phyloP scores from a whole-genome alignment of 1,140 invertebrate species.

The Drosophila varians region DNA sequence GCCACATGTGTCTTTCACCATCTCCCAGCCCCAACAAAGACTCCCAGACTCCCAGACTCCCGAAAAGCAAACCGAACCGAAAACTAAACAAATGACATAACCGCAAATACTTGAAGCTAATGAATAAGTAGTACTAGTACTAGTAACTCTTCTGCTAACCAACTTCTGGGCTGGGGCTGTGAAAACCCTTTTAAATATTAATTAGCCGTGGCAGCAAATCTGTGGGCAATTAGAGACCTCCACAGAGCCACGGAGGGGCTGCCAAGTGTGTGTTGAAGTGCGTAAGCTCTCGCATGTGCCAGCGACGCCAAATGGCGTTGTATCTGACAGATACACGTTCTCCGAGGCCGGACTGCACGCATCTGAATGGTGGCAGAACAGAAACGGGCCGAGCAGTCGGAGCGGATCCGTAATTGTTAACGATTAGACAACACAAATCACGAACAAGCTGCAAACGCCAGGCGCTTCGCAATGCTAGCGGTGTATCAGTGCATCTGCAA shows the following conservation, averaged over 20 bases:
- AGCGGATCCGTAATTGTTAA: constrained; percentile 58
- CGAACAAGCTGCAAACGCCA: constrained; percentile 64
- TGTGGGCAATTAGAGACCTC: constrained; percentile 53
- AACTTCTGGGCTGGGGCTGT: constrained; percentile 29
- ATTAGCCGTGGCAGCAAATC: constrained; percentile 59
- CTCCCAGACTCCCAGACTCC: constrained; percentile 24
- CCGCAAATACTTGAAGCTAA: constrained; percentile 27
- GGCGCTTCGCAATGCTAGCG: constrained; percentile 7
- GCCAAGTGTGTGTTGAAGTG: constrained; percentile 71
- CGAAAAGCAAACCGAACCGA: background rate
- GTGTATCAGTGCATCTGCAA: constrained; percentile 27
- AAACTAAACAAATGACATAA: constrained; percentile 60
- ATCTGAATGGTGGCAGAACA: constrained; percentile 25
- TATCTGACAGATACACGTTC: constrained; percentile 14
- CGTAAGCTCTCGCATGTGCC: constrained; percentile 57
- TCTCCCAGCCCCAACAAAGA: constrained; percentile 21
- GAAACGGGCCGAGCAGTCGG: constrained; percentile 10
- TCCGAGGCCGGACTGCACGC: background rate
- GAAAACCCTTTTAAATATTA: constrained; percentile 73
- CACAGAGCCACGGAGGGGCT: too few species aligned
- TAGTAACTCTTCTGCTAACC: background rate
- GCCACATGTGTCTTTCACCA: constrained; percentile 39
- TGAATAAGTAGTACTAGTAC: too few species aligned
- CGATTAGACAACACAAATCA: constrained; percentile 79
- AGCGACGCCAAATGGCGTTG: constrained; percentile 22